Evolutionary conservation across 2,113 vertebrate species (phyloP).

Genomic region (Motacilla alba): DNA sequence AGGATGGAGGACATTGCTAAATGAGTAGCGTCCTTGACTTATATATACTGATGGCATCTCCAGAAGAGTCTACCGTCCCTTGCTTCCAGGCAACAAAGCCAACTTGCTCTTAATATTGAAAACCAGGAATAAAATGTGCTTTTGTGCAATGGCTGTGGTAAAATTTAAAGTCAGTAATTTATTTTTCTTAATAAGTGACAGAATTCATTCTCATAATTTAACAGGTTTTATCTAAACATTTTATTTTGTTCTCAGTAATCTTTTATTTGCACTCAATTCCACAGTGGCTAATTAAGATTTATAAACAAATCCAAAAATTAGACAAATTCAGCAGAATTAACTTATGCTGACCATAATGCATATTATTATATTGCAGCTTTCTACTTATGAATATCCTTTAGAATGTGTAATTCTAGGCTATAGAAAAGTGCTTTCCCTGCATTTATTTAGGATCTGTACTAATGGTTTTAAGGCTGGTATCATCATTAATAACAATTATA

Average conservation of each 20-base stretch:
- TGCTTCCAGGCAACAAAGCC: neutral
- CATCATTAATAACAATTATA: conserved; percentile 2
- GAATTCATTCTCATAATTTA: neutral
- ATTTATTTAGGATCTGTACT: neutral
- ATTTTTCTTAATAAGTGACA: neutral
- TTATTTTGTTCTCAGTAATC: neutral
- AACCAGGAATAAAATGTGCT: neutral
- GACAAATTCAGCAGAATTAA: neutral
- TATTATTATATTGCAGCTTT: neutral
- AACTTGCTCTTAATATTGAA: neutral
- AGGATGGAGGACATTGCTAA: neutral
- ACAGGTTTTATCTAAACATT: neutral
- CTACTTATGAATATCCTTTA: neutral
- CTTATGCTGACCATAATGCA: neutral
- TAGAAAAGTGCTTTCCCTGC: neutral
- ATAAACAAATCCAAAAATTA: neutral
- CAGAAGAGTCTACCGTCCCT: neutral
- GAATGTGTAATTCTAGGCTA: neutral
- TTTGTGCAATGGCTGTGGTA: neutral
- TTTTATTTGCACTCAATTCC: neutral
- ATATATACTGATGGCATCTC: neutral
- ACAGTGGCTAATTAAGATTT: neutral
- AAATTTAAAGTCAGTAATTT: neutral
- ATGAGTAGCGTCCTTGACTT: neutral
- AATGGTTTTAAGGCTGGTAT: neutral